Evolutionary conservation across 2,888 invertebrate species (phyloP).

Genomic region (Tridacna gigas): DNA sequence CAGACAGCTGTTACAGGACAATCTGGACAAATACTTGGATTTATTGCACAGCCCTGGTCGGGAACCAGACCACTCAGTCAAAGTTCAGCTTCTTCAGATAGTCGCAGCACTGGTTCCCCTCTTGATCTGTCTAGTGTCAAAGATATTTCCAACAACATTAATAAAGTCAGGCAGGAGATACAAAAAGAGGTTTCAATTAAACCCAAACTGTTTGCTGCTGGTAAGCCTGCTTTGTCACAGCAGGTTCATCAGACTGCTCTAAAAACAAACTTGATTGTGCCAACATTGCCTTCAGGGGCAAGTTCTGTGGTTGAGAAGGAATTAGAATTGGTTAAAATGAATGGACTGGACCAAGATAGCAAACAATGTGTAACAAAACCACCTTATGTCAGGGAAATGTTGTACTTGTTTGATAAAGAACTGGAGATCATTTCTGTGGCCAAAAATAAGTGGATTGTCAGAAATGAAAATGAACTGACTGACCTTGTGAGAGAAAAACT

Average conservation of each 20-base stretch:
- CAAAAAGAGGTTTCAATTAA: conserved; percentile 36
- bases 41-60: conserved; percentile 49
- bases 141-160: conserved; percentile 53
- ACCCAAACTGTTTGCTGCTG: conserved; percentile 18
- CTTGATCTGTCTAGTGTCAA: conserved; percentile 74
- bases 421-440: conserved; percentile 81
- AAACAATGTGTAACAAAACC: conserved; percentile 42
- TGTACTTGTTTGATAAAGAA: conserved; percentile 77
- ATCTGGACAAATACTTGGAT: conserved; percentile 41
- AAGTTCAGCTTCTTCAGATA: conserved; percentile 65
- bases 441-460: conserved; percentile 79
- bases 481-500: conserved; percentile 64
- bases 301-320: not conserved
- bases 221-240: conserved; percentile 33
- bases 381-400: conserved; percentile 76
- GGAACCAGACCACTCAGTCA: conserved; percentile 35
- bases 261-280: conserved; percentile 13
- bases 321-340: not conserved
- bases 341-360: not conserved
- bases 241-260: conserved; percentile 12
- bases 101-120: conserved; percentile 68
- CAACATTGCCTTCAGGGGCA: not conserved
- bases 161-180: conserved; percentile 37
- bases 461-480: conserved; percentile 77
- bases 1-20: conserved; percentile 32